Evolutionary conservation across 1,140 invertebrate species (phyloP).

Genomic region (Bombus ignitus): DNA sequence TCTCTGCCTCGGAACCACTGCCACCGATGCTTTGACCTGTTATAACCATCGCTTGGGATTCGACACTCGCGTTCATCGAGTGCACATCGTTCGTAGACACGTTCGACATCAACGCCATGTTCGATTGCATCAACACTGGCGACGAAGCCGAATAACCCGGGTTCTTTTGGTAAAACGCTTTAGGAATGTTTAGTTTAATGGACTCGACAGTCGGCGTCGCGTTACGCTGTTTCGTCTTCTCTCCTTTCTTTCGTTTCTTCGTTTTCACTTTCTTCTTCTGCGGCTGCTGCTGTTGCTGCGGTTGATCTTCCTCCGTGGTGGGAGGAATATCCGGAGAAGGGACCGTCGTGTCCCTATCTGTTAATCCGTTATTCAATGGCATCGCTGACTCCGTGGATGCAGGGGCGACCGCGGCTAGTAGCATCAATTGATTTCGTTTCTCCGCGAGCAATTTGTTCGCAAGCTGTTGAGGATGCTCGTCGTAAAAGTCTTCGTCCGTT

Average conservation of each 20-base stretch:
- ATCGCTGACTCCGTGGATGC: slow-evolving; percentile 54
- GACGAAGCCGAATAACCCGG: slow-evolving; percentile 51
- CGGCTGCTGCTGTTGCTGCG: slow-evolving; percentile 48
- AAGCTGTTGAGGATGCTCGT: slow-evolving; percentile 89
- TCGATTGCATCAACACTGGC: slow-evolving; percentile 47
- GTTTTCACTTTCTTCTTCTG: slow-evolving; percentile 83
- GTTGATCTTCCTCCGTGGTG: slow-evolving; percentile 24
- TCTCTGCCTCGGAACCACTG: slow-evolving; percentile 82
- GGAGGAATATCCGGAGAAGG: slow-evolving; percentile 33
- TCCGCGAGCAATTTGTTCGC: slow-evolving; percentile 88
- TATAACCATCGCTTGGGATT: background rate
- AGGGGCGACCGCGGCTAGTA: slow-evolving; percentile 83
- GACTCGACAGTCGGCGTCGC: slow-evolving; percentile 68
- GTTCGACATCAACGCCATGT: slow-evolving; percentile 60
- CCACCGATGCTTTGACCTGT: slow-evolving; percentile 61
- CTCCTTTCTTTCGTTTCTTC: slow-evolving; percentile 83
- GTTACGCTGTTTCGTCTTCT: slow-evolving; percentile 58
- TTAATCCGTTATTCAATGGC: slow-evolving; percentile 84
- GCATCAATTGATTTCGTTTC: slow-evolving; percentile 87
- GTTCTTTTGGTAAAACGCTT: slow-evolving; percentile 76
- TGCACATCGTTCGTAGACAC: slow-evolving; percentile 42
- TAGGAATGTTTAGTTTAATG: slow-evolving; percentile 81
- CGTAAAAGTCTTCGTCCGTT: slow-evolving; percentile 94
- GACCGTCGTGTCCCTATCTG: slow-evolving; percentile 68
- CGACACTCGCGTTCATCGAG: background rate